phyloP scores from a whole-genome alignment of 2,797 vertebrate genomes.

The Galagoides demidoff region DNA sequence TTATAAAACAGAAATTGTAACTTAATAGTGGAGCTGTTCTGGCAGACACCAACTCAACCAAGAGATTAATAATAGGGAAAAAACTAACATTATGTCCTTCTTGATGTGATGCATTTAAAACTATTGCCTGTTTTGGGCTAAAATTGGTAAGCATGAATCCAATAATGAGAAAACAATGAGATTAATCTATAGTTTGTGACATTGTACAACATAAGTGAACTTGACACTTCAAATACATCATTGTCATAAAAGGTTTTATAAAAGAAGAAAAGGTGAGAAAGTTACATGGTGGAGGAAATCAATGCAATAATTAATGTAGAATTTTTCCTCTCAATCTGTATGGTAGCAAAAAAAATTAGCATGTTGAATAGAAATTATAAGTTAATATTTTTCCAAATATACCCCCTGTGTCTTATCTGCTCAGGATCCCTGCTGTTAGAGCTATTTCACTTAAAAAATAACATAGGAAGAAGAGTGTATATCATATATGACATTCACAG shows the following conservation, averaged over 20 bases:
- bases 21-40: not conserved
- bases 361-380: not conserved
- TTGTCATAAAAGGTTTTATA: not conserved
- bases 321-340: not conserved
- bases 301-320: not conserved
- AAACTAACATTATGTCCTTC: not conserved
- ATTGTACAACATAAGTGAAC: not conserved
- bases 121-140: not conserved
- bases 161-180: not conserved
- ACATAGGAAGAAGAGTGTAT: not conserved
- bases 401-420: not conserved
- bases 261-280: not conserved
- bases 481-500: not conserved
- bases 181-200: not conserved
- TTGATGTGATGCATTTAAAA: not conserved
- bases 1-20: not conserved
- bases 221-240: not conserved
- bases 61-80: not conserved
- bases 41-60: not conserved
- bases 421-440: not conserved
- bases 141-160: not conserved
- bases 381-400: not conserved
- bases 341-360: not conserved
- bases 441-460: slow-evolving; percentile 30
- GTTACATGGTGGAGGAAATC: not conserved